A percentile compares a stretch with the other conserved stretches of the same genome.
These are phyloP conservation scores for Hiodon tergisus DNA, from an alignment of 2,113 vertebrate species.

Conservation along the genomic window DNA sequence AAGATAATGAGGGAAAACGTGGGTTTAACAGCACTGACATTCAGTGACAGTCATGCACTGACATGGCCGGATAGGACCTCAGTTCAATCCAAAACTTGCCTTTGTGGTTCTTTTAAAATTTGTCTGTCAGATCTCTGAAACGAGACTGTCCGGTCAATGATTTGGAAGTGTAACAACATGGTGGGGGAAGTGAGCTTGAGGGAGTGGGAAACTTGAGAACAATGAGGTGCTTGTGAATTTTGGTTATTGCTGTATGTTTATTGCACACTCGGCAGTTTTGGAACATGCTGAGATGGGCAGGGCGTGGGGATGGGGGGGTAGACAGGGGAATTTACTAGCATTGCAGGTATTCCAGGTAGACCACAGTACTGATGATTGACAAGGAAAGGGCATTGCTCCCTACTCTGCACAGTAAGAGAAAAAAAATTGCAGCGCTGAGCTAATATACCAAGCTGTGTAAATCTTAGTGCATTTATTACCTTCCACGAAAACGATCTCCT, in stretches of 20 bases:
- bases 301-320: not conserved
- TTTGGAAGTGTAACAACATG: not conserved
- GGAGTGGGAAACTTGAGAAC: not conserved
- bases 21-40: not conserved
- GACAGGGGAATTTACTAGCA: not conserved
- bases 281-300: not conserved
- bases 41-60: not conserved
- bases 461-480: not conserved
- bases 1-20: not conserved
- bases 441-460: constrained; percentile 11
- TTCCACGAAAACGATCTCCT: constrained; percentile 15
- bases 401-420: not conserved
- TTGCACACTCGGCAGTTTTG: not conserved
- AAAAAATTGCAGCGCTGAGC: not conserved
- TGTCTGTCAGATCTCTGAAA: not conserved
- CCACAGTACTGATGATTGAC: not conserved
- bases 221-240: not conserved
- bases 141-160: not conserved
- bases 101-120: not conserved
- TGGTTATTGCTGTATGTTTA: not conserved
- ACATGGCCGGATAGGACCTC: not conserved
- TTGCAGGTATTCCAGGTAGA: not conserved
- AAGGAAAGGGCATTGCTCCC: not conserved
- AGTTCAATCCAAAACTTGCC: no score
- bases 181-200: not conserved